Evolutionary conservation across 2,113 vertebrate species (phyloP).

Genomic region (Alosa alosa): DNA sequence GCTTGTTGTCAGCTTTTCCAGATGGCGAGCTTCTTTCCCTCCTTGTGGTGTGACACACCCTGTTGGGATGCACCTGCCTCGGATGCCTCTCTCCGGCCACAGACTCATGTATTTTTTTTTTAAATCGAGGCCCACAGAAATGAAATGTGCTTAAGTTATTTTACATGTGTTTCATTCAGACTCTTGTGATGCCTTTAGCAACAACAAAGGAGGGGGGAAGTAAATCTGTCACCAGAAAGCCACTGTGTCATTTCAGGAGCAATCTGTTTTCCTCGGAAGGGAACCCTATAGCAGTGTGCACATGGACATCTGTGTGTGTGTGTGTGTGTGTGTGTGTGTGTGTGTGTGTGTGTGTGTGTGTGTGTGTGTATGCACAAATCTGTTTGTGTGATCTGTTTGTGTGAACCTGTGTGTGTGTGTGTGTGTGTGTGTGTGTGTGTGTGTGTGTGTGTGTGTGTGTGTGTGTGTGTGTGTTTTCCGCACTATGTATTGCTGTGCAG

Average conservation of each 20-base stretch:
- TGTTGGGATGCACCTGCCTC: background rate
- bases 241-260: conserved; percentile 42
- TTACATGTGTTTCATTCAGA: conserved; percentile 3
- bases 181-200: background rate
- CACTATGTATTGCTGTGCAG: conserved; percentile 59
- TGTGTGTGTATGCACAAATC: conserved; percentile 8
- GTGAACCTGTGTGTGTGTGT: background rate
- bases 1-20: background rate
- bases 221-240: conserved; percentile 43
- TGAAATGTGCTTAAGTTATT: background rate
- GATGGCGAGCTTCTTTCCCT: background rate
- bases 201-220: conserved; percentile 7
- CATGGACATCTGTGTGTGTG: conserved; percentile 30
- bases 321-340: conserved; percentile 40
- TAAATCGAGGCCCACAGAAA: background rate
- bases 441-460: conserved; percentile 3
- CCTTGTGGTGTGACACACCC: background rate
- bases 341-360: conserved; percentile 30
- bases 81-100: background rate
- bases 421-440: too few relatives aligned
- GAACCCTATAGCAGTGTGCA: conserved; percentile 53
- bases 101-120: background rate
- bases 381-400: conserved; percentile 5
- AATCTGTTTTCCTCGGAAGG: conserved; percentile 55
- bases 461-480: conserved; percentile 20